Evolutionary conservation across 2,113 vertebrate genomes (phyloP).

Genomic region (Xenotilapia leptura): DNA sequence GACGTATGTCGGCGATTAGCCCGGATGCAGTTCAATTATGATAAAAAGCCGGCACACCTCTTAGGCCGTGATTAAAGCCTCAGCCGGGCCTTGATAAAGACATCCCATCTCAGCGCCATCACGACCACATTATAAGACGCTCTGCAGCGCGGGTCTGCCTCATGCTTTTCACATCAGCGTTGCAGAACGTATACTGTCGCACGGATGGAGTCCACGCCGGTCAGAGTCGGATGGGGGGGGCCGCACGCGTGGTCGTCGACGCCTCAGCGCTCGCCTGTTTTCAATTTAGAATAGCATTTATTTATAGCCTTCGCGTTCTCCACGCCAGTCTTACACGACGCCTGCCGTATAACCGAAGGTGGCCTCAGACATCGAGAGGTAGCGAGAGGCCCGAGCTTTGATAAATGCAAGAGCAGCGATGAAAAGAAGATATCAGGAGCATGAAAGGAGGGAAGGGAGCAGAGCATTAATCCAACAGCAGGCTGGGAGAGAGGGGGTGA

Average conservation of each 20-base stretch:
- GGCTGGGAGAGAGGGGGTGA: conserved; percentile 30
- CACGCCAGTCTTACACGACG: conserved; percentile 20
- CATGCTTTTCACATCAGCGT: conserved; percentile 66
- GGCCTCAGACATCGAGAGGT: conserved; percentile 17
- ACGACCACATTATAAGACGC: conserved; percentile 83
- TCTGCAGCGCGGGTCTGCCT: conserved; percentile 59
- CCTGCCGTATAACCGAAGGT: conserved; percentile 34
- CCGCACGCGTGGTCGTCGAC: conserved; percentile 68
- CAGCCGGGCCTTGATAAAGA: conserved; percentile 85
- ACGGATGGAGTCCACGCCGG: conserved; percentile 8
- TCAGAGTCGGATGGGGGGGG: conserved; percentile 65
- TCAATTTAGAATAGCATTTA: conserved; percentile 69
- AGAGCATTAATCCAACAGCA: conserved; percentile 63
- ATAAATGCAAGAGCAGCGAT: conserved; percentile 91
- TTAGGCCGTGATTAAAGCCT: conserved; percentile 92
- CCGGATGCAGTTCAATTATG: conserved; percentile 91
- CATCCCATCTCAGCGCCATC: conserved; percentile 88
- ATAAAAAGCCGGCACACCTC: conserved; percentile 86
- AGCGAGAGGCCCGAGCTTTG: conserved; percentile 67
- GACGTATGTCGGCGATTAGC: conserved; percentile 92
- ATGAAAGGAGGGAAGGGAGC: conserved; percentile 75
- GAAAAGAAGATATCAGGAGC: conserved; percentile 93
- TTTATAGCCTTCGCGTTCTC: conserved; percentile 56
- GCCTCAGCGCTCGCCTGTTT: conserved; percentile 69
- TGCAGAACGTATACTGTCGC: conserved; percentile 32